phyloP scores from a whole-genome alignment of 2,888 invertebrate species.

The Morpho achilles region DNA sequence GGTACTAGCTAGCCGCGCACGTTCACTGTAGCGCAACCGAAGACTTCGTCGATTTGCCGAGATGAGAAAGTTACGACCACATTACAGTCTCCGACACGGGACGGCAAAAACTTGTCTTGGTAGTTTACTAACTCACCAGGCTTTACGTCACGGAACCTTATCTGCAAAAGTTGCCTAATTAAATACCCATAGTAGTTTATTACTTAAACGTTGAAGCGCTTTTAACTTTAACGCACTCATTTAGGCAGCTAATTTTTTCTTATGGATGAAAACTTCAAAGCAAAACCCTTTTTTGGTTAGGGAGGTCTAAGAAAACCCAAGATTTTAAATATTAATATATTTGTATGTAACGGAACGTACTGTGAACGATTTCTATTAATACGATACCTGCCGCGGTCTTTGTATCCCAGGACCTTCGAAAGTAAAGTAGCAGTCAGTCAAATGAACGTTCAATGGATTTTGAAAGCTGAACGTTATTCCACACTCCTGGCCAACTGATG shows the following conservation, averaged over 20 bases:
- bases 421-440: slow-evolving; percentile 83
- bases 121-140: slow-evolving; percentile 81
- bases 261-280: too few relatives aligned
- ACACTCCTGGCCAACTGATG: slow-evolving; percentile 75
- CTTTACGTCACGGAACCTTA: slow-evolving; percentile 80
- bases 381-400: slow-evolving; percentile 75
- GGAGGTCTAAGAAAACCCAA: too few relatives aligned
- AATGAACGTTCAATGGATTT: slow-evolving; percentile 81
- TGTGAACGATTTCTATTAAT: neutral
- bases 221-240: neutral
- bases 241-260: too few relatives aligned
- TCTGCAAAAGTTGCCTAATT: slow-evolving; percentile 38
- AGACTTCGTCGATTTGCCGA: slow-evolving; percentile 81
- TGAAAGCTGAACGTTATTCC: slow-evolving; percentile 80
- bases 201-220: too few relatives aligned
- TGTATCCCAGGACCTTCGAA: slow-evolving; percentile 85
- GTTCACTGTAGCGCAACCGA: slow-evolving; percentile 76
- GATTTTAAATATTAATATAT: too few relatives aligned
- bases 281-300: too few relatives aligned
- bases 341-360: too few relatives aligned
- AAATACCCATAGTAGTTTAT: too few relatives aligned
- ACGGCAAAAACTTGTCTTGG: slow-evolving; percentile 80
- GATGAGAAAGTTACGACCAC: slow-evolving; percentile 84
- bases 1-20: slow-evolving; percentile 74
- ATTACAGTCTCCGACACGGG: slow-evolving; percentile 79